Evolutionary conservation across 1,140 invertebrate species (phyloP).

Genomic region (Asbolus verrucosus): DNA sequence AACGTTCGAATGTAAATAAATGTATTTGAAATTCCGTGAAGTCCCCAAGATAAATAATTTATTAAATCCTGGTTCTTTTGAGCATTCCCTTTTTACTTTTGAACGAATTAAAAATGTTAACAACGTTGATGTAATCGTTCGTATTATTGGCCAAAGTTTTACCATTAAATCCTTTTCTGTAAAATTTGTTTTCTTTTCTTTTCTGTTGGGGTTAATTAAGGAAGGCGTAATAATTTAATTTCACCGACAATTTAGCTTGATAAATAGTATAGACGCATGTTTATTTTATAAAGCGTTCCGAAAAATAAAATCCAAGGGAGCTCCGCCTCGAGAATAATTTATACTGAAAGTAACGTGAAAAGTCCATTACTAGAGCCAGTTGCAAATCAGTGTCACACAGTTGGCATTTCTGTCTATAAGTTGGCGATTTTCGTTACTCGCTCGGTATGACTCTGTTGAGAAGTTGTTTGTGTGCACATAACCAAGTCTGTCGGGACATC

Average conservation of each 20-base stretch:
- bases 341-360: slow-evolving; percentile 7
- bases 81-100: slow-evolving; percentile 14
- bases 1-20: background rate
- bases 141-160: slow-evolving; percentile 12
- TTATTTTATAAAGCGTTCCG: slow-evolving; percentile 6
- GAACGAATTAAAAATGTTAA: slow-evolving; percentile 18
- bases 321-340: background rate
- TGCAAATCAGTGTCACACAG: slow-evolving; percentile 18
- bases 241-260: slow-evolving; percentile 24
- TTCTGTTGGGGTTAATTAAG: slow-evolving; percentile 10
- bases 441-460: background rate
- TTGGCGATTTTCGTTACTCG: background rate
- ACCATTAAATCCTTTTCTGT: slow-evolving; percentile 2
- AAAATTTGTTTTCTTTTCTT: slow-evolving; percentile 20
- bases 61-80: slow-evolving; percentile 12
- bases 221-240: slow-evolving; percentile 22
- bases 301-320: background rate
- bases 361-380: slow-evolving; percentile 18
- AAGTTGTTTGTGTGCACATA: background rate
- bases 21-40: background rate
- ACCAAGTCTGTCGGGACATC: background rate
- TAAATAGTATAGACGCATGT: background rate
- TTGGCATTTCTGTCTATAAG: slow-evolving; percentile 21
- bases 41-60: slow-evolving; percentile 25
- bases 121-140: background rate